These are phyloP conservation scores for Hydrotaea diabolus DNA, from an alignment of 2,888 invertebrate genomes.

Conservation along the genomic window DNA sequence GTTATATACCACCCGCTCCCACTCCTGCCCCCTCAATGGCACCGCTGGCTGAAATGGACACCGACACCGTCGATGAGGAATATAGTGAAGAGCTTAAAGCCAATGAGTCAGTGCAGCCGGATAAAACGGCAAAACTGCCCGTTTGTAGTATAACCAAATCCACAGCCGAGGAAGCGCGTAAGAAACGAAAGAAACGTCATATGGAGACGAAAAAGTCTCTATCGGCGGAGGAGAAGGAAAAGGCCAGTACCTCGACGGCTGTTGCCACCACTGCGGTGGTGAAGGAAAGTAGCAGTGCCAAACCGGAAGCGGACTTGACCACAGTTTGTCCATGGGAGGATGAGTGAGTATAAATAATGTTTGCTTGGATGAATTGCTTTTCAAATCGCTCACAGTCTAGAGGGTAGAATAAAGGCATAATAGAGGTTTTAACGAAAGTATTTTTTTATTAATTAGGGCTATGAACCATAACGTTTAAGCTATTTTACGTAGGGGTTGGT, in stretches of 20 bases:
- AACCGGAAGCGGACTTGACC: conserved; percentile 83
- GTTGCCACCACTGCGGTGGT: conserved; percentile 70
- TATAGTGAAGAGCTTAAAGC: conserved; percentile 78
- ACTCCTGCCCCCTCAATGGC: conserved; percentile 82
- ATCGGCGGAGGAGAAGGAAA: conserved; percentile 75
- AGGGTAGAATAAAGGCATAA: too few species aligned
- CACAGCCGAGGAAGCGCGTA: conserved; percentile 73
- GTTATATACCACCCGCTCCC: conserved; percentile 79
- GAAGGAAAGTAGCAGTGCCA: conserved; percentile 57
- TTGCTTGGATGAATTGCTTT: conserved; percentile 7
- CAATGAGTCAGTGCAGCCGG: conserved; percentile 5
- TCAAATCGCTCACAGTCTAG: too few species aligned
- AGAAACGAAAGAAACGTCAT: conserved; percentile 77
- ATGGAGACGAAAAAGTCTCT: conserved; percentile 73
- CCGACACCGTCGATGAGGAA: conserved; percentile 86
- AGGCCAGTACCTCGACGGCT: conserved; percentile 63
- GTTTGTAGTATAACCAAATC: conserved; percentile 57
- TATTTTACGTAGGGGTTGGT: too few species aligned
- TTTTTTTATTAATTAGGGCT: too few species aligned
- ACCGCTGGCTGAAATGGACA: conserved; percentile 86
- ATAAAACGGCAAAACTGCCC: conserved; percentile 68
- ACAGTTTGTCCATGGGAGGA: conserved; percentile 97
- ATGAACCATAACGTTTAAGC: too few species aligned
- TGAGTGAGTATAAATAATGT: conserved; percentile 87
- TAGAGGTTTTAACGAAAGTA: too few species aligned